Evolutionary conservation across 2,797 vertebrate genomes (phyloP).

Genomic region (Aratinga solstitialis): DNA sequence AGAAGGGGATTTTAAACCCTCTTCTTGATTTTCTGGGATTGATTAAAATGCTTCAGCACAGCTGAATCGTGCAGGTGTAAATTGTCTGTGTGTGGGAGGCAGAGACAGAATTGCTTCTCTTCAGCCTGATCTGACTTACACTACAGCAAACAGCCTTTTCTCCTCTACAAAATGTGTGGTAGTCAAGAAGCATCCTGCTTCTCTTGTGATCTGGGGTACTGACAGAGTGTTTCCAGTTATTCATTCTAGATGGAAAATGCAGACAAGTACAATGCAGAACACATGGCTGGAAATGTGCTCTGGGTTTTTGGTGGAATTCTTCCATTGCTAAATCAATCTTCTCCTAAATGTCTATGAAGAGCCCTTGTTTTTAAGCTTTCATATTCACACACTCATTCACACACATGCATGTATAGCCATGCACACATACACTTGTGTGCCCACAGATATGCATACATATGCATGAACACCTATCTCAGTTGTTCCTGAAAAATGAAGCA

Average conservation of each 20-base stretch:
- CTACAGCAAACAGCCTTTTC: constrained; percentile 64
- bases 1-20: constrained; percentile 26
- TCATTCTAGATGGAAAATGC: constrained; percentile 57
- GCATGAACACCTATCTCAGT: neutral
- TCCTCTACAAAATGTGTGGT: constrained; percentile 33
- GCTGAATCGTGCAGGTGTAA: constrained; percentile 62
- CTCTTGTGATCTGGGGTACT: constrained; percentile 63
- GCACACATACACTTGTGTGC: neutral
- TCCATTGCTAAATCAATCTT: constrained; percentile 20
- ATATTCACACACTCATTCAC: neutral
- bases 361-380: neutral
- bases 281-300: constrained; percentile 58
- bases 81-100: constrained; percentile 53
- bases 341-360: neutral
- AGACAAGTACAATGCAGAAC: constrained; percentile 56
- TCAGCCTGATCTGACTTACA: constrained; percentile 58
- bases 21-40: constrained; percentile 44
- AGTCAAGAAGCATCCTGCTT: constrained; percentile 57
- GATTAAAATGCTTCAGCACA: constrained; percentile 60
- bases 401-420: neutral
- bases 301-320: constrained; percentile 49
- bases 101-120: constrained; percentile 61
- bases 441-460: neutral
- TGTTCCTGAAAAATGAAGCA: neutral
- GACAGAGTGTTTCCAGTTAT: constrained; percentile 65